Base-by-base conservation (phyloP, 2,888 invertebrate species). In the Plebejus anna region DNA sequence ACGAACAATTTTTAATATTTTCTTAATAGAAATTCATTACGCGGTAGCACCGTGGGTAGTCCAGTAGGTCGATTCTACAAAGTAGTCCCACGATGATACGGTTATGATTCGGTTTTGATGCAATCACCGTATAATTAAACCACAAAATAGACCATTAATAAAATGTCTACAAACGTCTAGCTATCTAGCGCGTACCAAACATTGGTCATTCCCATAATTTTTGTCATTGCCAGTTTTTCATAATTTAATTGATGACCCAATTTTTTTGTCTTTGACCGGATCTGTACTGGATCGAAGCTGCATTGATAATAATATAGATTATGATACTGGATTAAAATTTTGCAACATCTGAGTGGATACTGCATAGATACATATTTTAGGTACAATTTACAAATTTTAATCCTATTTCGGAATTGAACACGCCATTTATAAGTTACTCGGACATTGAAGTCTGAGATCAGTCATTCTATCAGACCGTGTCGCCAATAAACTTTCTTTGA, bases 391-490 rank as follows among this genome's bases (percentile, higher is more conserved):
- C 22, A 4, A 32, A 28, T 32, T 32, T 36, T 36, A 22, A 32
- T 28, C 61, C 61, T 61, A 11, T 36, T 66, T 66, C 66, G 66
- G 16, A 66, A 36, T 36, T 51, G 38, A 66, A 76, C 59, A 76
- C 70, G 73, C 70, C 13, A 79, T 75, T 75, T 75, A 75, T 59
- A 22, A 77, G 77, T 78, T 71, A 76, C 75, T 66, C 76, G 66
- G 72, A 77, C 79, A 76, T 80, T 79, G 80, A 80, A 81, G 82
- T 82, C 81, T 81, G 79, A 82, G 83, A 84, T 85, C 84, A 83
- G 82, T 82, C 82, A 82, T 80, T 82, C 81, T 83, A 85, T 80
- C 86, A 84, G 85, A 87, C 84, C 85, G 86, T 86, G 83, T 82
- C 84, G 81, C 78, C 81, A 81, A 80, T 84, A 82, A 83, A 83